A percentile compares a stretch with the other conserved stretches of the same genome.
Conservation (phyloP, 2,113 vertebrate genomes). For the Numida meleagris region DNA sequence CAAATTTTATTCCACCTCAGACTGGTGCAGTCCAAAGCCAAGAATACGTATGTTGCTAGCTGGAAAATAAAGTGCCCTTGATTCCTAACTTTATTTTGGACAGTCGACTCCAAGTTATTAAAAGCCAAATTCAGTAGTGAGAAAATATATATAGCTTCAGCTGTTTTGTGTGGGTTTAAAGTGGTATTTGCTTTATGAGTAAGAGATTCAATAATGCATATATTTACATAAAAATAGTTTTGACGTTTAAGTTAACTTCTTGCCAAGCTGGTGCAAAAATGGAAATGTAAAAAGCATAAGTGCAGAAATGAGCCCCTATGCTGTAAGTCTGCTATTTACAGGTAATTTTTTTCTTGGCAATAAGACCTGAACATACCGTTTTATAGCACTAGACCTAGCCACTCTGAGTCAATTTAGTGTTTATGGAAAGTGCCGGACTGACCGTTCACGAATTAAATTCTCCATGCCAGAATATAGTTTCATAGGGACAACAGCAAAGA, state of each 20-base stretch:
- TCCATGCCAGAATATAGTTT: not conserved
- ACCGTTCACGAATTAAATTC: slow-evolving; percentile 39
- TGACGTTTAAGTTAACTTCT: slow-evolving; percentile 49
- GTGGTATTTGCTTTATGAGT: slow-evolving; percentile 67
- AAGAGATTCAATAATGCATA: slow-evolving; percentile 66
- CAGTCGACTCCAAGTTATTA: slow-evolving; percentile 50
- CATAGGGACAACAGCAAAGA: not conserved
- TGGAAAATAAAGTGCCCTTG: slow-evolving; percentile 68
- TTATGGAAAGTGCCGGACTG: slow-evolving; percentile 48
- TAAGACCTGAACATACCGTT: slow-evolving; percentile 39
- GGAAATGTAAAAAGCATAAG: slow-evolving; percentile 57
- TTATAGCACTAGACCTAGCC: slow-evolving; percentile 49
- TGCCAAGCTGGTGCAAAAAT: slow-evolving; percentile 59
- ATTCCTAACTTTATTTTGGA: slow-evolving; percentile 72
- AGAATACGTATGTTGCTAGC: slow-evolving; percentile 34
- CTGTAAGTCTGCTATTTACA: slow-evolving; percentile 52
- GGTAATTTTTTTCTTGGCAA: slow-evolving; percentile 48
- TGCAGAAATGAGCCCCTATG: slow-evolving; percentile 29
- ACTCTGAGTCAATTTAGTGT: slow-evolving; percentile 58
- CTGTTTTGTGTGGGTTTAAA: slow-evolving; percentile 61
- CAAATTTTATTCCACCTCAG: slow-evolving; percentile 33
- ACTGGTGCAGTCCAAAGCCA: slow-evolving; percentile 19
- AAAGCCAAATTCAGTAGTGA: slow-evolving; percentile 70
- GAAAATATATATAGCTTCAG: slow-evolving; percentile 68
- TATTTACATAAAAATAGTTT: slow-evolving; percentile 73